Conservation (phyloP, 2,888 invertebrate species). For the Unio pictorum region DNA sequence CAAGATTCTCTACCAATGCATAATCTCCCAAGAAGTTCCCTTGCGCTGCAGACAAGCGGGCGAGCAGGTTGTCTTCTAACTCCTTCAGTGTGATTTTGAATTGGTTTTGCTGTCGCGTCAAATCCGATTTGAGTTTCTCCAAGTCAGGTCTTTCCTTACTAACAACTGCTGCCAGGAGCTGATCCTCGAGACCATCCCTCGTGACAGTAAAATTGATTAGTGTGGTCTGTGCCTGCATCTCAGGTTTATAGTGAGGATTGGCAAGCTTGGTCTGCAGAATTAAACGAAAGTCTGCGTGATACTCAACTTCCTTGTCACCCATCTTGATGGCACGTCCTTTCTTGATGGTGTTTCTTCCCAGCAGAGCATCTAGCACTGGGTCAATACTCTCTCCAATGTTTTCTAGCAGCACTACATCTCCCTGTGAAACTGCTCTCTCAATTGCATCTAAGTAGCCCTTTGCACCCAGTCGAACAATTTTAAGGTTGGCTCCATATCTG, state of each 20-base stretch:
- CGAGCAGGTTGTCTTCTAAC: constrained; percentile 92
- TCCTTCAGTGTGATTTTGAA: constrained; percentile 95
- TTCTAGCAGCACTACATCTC: constrained; percentile 90
- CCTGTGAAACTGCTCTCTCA: constrained; percentile 81
- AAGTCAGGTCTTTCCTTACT: constrained; percentile 96
- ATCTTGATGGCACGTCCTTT: constrained; percentile 95
- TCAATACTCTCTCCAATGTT: constrained; percentile 94
- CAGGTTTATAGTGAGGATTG: constrained; percentile 97
- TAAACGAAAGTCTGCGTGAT: constrained; percentile 87
- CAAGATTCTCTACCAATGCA: constrained; percentile 94
- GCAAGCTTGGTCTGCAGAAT: constrained; percentile 95
- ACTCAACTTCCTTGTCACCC: constrained; percentile 97
- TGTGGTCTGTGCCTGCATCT: constrained; percentile 98
- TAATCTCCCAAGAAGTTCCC: constrained; percentile 95
- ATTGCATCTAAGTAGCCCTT: constrained; percentile 93
- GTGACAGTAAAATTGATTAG: constrained; percentile 98
- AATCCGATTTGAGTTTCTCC: constrained; percentile 93
- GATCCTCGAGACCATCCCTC: constrained; percentile 94
- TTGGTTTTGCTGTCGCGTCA: constrained; percentile 96
- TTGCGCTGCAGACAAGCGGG: constrained; percentile 90
- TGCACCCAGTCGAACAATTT: constrained; percentile 86
- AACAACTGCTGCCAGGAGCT: constrained; percentile 95
- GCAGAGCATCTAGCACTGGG: constrained; percentile 92
- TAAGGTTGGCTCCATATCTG: constrained; percentile 86
- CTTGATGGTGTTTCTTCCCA: constrained; percentile 93